These are phyloP conservation scores for Napeogenes sylphis DNA, from an alignment of 2,888 invertebrate species.

Conservation along the genomic window DNA sequence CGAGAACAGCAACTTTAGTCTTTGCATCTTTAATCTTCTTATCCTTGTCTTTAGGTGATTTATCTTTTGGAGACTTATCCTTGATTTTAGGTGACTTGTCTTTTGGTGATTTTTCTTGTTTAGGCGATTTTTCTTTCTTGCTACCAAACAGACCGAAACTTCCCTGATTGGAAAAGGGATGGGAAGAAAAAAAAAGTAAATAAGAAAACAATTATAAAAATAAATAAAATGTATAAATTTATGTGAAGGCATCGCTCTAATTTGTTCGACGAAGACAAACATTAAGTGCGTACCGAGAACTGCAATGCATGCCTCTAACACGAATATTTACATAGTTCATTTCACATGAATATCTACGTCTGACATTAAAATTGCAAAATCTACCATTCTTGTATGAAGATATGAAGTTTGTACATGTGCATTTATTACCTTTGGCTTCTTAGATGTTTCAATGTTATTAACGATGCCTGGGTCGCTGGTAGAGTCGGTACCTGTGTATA, in stretches of 20 bases:
- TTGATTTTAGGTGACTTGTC: slow-evolving; percentile 58
- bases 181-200: slow-evolving; percentile 61
- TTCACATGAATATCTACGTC: slow-evolving; percentile 47
- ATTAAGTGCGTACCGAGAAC: slow-evolving; percentile 38
- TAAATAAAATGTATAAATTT: slow-evolving; percentile 34
- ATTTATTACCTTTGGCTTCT: slow-evolving; percentile 63
- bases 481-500: slow-evolving; percentile 67
- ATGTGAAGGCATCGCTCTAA: slow-evolving; percentile 26
- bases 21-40: slow-evolving; percentile 70
- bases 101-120: slow-evolving; percentile 57
- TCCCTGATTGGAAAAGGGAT: slow-evolving; percentile 56
- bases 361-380: slow-evolving; percentile 24
- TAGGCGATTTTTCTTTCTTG: slow-evolving; percentile 58
- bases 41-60: slow-evolving; percentile 61
- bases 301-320: slow-evolving; percentile 56
- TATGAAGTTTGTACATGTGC: slow-evolving; percentile 8
- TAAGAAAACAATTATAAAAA: slow-evolving; percentile 58
- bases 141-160: slow-evolving; percentile 66
- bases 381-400: slow-evolving; percentile 55
- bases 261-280: slow-evolving; percentile 32
- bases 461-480: slow-evolving; percentile 69
- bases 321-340: slow-evolving; percentile 60
- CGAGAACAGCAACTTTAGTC: slow-evolving; percentile 66
- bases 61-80: slow-evolving; percentile 65
- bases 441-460: slow-evolving; percentile 71